Evolutionary conservation across 2,888 invertebrate genomes (phyloP).

Genomic region (Rugalucina vietnamica): DNA sequence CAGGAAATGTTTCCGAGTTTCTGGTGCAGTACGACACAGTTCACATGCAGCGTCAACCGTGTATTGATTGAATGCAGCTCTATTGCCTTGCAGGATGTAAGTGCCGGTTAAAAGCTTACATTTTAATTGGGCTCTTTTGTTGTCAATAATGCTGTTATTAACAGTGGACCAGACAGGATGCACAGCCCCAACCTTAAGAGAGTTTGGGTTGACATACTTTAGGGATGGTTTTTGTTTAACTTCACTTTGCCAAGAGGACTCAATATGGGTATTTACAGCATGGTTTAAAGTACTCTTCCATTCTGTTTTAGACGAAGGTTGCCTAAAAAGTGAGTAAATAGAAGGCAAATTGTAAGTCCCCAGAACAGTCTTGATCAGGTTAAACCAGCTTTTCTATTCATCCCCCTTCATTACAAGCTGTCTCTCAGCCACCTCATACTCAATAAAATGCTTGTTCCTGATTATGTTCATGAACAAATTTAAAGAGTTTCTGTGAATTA

Average conservation of each 20-base stretch:
- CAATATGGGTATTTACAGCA: not conserved
- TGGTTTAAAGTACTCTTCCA: not conserved
- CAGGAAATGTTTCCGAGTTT: not conserved
- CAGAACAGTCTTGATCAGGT: not conserved
- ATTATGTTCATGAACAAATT: not conserved
- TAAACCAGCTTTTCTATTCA: not conserved
- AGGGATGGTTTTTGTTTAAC: not conserved
- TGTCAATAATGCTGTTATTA: not conserved
- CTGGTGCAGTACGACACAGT: not conserved
- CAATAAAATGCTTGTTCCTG: not conserved
- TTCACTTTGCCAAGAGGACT: not conserved
- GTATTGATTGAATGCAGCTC: not conserved
- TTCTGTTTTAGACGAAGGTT: not conserved
- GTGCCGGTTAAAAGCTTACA: not conserved
- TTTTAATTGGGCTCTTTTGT: not conserved
- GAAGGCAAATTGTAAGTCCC: not conserved
- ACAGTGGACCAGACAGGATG: not conserved
- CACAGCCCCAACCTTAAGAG: not conserved
- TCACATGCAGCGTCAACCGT: not conserved
- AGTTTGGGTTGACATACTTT: not conserved
- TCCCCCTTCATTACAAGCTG: not conserved
- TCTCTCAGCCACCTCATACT: not conserved
- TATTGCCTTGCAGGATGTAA: no score
- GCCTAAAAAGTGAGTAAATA: not conserved
- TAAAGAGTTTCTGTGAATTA: not conserved